Evolutionary conservation across 2,888 invertebrate genomes (phyloP).

Genomic region (Drosophila hamatofila): DNA sequence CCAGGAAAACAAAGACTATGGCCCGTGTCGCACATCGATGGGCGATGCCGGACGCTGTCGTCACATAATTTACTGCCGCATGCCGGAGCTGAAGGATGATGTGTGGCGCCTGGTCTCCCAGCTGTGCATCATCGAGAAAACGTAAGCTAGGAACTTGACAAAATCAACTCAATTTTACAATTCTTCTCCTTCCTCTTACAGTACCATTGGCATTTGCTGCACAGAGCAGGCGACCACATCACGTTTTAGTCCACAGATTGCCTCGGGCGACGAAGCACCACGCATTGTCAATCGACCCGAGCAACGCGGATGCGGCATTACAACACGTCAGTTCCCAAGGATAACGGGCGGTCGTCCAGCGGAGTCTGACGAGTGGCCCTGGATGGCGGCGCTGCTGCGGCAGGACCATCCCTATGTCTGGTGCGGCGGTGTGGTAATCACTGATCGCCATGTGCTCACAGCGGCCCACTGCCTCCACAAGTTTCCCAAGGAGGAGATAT

Average conservation of each 20-base stretch:
- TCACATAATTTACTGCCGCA: constrained; percentile 87
- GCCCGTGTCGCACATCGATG: constrained; percentile 87
- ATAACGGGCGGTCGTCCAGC: constrained; percentile 89
- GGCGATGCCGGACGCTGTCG: constrained; percentile 89
- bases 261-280: constrained; percentile 45
- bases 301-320: constrained; percentile 84
- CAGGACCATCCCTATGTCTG: constrained; percentile 87
- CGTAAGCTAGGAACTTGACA: constrained; percentile 49
- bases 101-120: constrained; percentile 88
- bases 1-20: constrained; percentile 88
- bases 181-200: constrained; percentile 33
- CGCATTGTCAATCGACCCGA: constrained; percentile 80
- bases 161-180: not conserved
- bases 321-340: constrained; percentile 85
- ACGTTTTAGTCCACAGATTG: constrained; percentile 78
- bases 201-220: constrained; percentile 91
- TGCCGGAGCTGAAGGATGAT: constrained; percentile 87
- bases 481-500: constrained; percentile 87
- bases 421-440: constrained; percentile 93
- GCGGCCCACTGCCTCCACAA: constrained; percentile 86
- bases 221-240: constrained; percentile 86
- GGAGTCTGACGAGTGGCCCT: constrained; percentile 91
- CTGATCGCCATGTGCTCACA: constrained; percentile 89
- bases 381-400: constrained; percentile 92
- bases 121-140: constrained; percentile 89